These are phyloP conservation scores for Drosophila nigricruria DNA, from an alignment of 2,888 invertebrate species.

Conservation along the genomic window DNA sequence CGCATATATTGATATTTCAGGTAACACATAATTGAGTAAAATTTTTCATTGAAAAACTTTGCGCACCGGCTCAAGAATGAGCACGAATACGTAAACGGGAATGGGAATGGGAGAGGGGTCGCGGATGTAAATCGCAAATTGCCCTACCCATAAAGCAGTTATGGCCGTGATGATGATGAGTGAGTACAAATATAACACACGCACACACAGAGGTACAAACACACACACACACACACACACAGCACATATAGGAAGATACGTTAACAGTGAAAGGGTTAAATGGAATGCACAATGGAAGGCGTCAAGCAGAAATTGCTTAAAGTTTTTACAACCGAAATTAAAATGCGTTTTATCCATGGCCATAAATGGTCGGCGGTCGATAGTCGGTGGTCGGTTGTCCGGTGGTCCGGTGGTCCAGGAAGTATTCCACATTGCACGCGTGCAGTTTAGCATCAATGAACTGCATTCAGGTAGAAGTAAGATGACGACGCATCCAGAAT, in stretches of 20 bases:
- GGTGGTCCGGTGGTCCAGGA: slow-evolving; percentile 59
- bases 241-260: slow-evolving; percentile 43
- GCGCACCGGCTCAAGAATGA: background rate
- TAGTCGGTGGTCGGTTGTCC: slow-evolving; percentile 27
- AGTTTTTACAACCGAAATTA: slow-evolving; percentile 75
- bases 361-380: slow-evolving; percentile 57
- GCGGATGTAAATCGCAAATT: slow-evolving; percentile 41
- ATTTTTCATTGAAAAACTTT: slow-evolving; percentile 65
- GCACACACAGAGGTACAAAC: slow-evolving; percentile 11
- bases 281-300: slow-evolving; percentile 71
- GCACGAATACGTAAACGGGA: background rate
- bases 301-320: slow-evolving; percentile 62
- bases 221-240: slow-evolving; percentile 29
- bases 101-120: background rate
- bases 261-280: slow-evolving; percentile 73
- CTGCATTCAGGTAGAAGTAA: slow-evolving; percentile 58
- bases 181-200: slow-evolving; percentile 45
- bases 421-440: slow-evolving; percentile 69
- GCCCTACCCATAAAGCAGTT: slow-evolving; percentile 62
- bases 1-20: slow-evolving; percentile 52
- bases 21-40: slow-evolving; percentile 47
- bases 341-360: slow-evolving; percentile 75
- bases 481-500: slow-evolving; percentile 60
- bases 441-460: slow-evolving; percentile 71
- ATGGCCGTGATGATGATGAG: slow-evolving; percentile 58